Conservation (phyloP, 2,797 vertebrate species). For the Morus bassanus region DNA sequence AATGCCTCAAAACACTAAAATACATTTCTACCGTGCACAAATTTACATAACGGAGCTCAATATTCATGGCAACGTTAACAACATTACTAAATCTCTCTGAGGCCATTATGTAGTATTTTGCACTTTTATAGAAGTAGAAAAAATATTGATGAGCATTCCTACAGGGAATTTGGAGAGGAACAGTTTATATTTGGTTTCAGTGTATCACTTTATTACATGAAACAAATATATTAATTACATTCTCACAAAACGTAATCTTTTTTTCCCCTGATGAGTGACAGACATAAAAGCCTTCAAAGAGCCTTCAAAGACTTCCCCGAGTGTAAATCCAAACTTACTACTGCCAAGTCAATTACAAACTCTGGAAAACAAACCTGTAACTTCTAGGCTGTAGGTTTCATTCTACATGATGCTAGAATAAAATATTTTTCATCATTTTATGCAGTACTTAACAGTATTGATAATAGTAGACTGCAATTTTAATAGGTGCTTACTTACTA, state of each 20-base stretch:
- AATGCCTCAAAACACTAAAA: neutral
- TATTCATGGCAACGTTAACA: neutral
- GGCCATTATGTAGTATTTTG: neutral
- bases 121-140: neutral
- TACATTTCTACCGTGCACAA: neutral
- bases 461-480: neutral
- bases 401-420: neutral
- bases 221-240: neutral
- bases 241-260: neutral
- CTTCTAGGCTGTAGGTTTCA: neutral
- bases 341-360: neutral
- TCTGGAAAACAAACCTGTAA: neutral
- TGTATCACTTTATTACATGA: neutral
- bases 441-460: neutral
- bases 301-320: neutral
- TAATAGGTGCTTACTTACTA: neutral
- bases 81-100: neutral
- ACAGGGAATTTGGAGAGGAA: neutral
- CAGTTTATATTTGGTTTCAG: neutral
- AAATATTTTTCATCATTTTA: neutral
- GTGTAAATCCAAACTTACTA: neutral
- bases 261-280: neutral
- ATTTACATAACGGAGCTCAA: neutral
- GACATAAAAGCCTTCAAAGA: neutral
- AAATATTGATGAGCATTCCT: neutral